Base-by-base conservation (phyloP, 2,113 vertebrate species). In the Notarius quadriscutis region DNA sequence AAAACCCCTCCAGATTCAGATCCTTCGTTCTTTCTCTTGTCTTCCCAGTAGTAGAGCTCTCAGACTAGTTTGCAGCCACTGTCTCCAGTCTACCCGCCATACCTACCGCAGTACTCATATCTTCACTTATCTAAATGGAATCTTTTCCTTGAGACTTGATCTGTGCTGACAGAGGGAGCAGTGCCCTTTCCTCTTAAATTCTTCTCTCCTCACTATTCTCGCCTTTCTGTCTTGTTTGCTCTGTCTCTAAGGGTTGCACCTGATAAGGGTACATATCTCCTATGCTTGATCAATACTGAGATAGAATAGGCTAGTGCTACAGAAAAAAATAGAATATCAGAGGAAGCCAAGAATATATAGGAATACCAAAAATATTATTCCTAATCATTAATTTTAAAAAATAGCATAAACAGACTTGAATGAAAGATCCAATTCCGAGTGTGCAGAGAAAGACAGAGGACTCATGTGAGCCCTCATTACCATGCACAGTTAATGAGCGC, bases 401-500 rank as follows among this genome's bases (percentile, higher is more conserved):
- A 53, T 34, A 4, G 18, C 25, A 30, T 58, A 58, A 81, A 58
- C 50, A 69, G 50, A 50, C 67, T 17, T 58, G 62, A 88, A n/a
- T 89, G 90, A 88, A 90, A 93, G 93, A 93, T 93, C 91, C 86
- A 90, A 75, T 65, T 87, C 41, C 58, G 53, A 87, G 81, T 69
- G 83, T 90, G 91, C 89, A 91, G 91, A 93, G 92, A 94, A 94
- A 93, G 92, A 94, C 92, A 90, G 90, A 89, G 91, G 85, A 83
- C 91, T 91, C 90, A 89, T 89, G 78, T 86, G 85, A 51, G 86
- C 48, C 58, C 87, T 89, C 83, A 89, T 89, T 91, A 87, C 83
- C 80, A 91, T 91, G 88, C 90, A 88, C 91, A 85, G 86, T 90
- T 94, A 94, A 95, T 95, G 93, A 94, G 93, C 91, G 90, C 58